A percentile compares a stretch with the other conserved stretches of the same genome.
Evolutionary conservation across 2,888 invertebrate genomes (phyloP).

Genomic region (Cheilosia grossa): DNA sequence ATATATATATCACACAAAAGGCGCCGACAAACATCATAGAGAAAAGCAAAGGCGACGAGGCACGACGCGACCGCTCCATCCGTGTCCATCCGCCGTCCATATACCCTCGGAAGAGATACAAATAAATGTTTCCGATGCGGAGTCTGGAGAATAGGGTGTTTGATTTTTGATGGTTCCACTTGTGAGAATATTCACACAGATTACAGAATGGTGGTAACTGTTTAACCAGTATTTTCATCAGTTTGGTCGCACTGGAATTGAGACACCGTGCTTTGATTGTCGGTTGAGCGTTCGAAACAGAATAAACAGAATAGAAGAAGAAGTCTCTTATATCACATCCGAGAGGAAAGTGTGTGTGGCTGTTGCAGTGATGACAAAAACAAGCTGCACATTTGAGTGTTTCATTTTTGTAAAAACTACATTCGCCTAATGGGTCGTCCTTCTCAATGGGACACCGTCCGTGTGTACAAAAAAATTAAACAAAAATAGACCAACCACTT

Average conservation of each 20-base stretch:
- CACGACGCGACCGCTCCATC: constrained; percentile 45
- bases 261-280: constrained; percentile 61
- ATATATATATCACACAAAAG: constrained; percentile 74
- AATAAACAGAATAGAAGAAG: constrained; percentile 61
- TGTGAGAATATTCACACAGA: constrained; percentile 25
- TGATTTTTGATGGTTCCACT: constrained; percentile 67
- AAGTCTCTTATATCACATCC: constrained; percentile 55
- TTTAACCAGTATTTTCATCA: constrained; percentile 56
- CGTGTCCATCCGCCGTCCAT: constrained; percentile 66
- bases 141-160: constrained; percentile 38
- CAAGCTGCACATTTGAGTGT: constrained; percentile 33
- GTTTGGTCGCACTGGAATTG: constrained; percentile 41
- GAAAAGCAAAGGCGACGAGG: constrained; percentile 62
- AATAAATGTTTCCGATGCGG: constrained; percentile 15
- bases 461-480: constrained; percentile 5
- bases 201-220: constrained; percentile 60
- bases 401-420: constrained; percentile 19
- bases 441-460: constrained; percentile 27
- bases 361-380: constrained; percentile 37
- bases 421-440: constrained; percentile 44
- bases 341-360: constrained; percentile 40
- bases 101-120: constrained; percentile 48
- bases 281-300: constrained; percentile 49
- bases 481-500: constrained; percentile 44
- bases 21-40: constrained; percentile 74